Percentiles rank a stretch among this genome's conserved stretches.
Evolutionary conservation across 1,140 invertebrate species (phyloP).

Genomic region (Procambarus clarkii): DNA sequence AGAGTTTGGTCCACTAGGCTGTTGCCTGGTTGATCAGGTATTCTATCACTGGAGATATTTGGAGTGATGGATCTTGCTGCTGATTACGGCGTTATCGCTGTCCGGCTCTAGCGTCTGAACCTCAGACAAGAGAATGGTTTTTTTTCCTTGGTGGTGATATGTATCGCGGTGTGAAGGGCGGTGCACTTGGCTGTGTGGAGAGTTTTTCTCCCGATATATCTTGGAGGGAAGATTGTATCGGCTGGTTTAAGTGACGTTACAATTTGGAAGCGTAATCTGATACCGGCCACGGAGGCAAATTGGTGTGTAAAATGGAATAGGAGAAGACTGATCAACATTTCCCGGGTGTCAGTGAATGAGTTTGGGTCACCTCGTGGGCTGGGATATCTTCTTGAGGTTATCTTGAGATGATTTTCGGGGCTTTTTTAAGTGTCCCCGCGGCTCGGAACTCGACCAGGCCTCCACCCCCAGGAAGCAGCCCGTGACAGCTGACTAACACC

Average conservation of each 20-base stretch:
- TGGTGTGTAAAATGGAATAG: neutral
- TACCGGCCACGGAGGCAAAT: neutral
- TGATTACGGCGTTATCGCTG: neutral
- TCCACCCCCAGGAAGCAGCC: too few species aligned
- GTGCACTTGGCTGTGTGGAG: neutral
- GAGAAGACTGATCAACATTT: too few species aligned
- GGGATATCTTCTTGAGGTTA: too few species aligned
- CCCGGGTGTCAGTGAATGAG: too few species aligned
- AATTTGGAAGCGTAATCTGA: slow-evolving; percentile 10
- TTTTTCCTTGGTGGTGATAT: neutral
- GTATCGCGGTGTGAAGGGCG: neutral
- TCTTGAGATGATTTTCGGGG: too few species aligned
- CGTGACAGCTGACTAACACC: too few species aligned
- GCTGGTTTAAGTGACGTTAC: neutral
- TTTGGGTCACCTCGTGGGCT: too few species aligned
- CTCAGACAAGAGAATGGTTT: neutral
- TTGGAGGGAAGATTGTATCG: neutral
- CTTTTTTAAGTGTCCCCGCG: too few species aligned
- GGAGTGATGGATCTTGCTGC: neutral
- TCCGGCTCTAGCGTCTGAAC: neutral
- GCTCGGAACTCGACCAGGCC: too few species aligned
- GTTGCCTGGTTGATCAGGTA: too few species aligned
- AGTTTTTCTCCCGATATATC: neutral
- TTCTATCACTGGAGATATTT: neutral
- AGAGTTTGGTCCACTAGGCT: too few species aligned